A percentile compares a stretch with the other conserved stretches of the same genome.
Evolutionary conservation across 1,140 invertebrate species (phyloP).

Genomic region (Acromyrmex echinatior): DNA sequence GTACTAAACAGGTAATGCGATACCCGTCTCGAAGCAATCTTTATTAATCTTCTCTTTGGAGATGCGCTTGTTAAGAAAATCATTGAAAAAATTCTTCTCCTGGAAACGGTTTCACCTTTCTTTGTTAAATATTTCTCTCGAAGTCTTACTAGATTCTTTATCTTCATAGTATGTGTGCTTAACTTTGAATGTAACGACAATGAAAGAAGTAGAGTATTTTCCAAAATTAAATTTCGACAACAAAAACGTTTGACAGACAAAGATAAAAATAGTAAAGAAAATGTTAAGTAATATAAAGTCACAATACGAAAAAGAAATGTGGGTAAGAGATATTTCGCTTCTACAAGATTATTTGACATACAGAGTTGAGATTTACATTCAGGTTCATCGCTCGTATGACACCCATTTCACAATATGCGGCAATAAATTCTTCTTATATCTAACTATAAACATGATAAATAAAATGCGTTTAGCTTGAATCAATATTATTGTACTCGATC

Average conservation of each 20-base stretch:
- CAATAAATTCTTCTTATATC: slow-evolving; percentile 57
- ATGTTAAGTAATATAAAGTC: background rate
- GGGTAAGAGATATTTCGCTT: background rate
- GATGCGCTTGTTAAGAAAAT: slow-evolving; percentile 27
- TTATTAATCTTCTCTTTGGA: background rate
- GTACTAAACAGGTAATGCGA: slow-evolving; percentile 15
- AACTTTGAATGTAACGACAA: slow-evolving; percentile 2
- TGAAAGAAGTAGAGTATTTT: background rate
- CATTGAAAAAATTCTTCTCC: slow-evolving; percentile 44
- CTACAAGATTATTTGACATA: background rate
- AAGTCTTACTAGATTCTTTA: slow-evolving; percentile 17
- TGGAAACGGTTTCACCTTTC: background rate
- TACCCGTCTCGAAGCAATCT: background rate
- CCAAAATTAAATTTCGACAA: background rate
- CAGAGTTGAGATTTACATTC: background rate
- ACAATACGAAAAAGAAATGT: background rate
- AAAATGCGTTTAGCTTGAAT: slow-evolving; percentile 45
- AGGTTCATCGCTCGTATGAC: background rate
- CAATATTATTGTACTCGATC: background rate
- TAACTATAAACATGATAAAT: slow-evolving; percentile 49
- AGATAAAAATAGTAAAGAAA: background rate
- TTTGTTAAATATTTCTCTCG: slow-evolving; percentile 34
- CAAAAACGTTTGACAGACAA: slow-evolving; percentile 1
- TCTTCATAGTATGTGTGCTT: background rate
- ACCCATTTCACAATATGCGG: slow-evolving; percentile 4